Percentiles rank a stretch among this genome's conserved stretches.
phyloP scores from a whole-genome alignment of 2,888 invertebrate genomes.

The Scaptomyza caliginosa region DNA sequence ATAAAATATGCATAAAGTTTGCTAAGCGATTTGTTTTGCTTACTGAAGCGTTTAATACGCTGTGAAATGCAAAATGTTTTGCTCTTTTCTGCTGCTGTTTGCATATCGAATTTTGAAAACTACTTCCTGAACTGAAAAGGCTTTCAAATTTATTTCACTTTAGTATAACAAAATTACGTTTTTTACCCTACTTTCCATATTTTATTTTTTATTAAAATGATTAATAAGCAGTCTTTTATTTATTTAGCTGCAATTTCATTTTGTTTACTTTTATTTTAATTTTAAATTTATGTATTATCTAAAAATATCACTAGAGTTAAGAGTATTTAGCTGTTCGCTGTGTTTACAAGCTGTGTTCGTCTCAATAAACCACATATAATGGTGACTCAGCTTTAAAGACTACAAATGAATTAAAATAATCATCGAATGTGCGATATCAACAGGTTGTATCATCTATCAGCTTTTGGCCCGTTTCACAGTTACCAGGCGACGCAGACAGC shows the following conservation, averaged over 20 bases:
- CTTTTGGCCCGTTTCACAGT: slow-evolving; percentile 19
- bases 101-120: neutral
- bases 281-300: neutral
- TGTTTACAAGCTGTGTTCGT: neutral
- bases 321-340: slow-evolving; percentile 16
- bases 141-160: too few relatives aligned
- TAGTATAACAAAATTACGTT: too few relatives aligned
- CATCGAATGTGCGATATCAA: slow-evolving; percentile 47
- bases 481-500: slow-evolving; percentile 23
- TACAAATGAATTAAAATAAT: slow-evolving; percentile 29
- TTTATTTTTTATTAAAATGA: too few relatives aligned
- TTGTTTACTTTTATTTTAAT: neutral
- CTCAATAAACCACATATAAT: slow-evolving; percentile 8
- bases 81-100: slow-evolving; percentile 5
- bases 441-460: slow-evolving; percentile 68
- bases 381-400: slow-evolving; percentile 40
- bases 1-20: slow-evolving; percentile 62
- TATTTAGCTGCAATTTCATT: slow-evolving; percentile 3
- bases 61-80: neutral
- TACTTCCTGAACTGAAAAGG: neutral
- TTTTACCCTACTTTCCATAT: neutral
- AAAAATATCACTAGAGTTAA: too few relatives aligned
- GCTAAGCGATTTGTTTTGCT: slow-evolving; percentile 53
- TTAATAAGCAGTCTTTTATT: neutral
- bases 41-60: slow-evolving; percentile 36